Evolutionary conservation across 2,888 invertebrate genomes (phyloP).

Genomic region (Elegia similella): DNA sequence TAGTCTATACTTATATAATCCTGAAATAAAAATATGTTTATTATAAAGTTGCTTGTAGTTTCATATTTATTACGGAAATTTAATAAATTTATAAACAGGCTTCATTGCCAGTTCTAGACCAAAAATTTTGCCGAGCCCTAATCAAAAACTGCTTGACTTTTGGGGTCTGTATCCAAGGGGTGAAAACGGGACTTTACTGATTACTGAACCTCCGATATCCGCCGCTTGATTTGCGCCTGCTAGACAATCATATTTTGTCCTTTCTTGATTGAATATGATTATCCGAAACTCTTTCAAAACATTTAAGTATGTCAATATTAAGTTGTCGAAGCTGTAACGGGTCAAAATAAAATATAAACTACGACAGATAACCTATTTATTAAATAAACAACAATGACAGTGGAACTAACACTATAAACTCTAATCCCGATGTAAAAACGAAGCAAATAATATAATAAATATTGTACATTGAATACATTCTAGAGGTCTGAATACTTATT

Average conservation of each 20-base stretch:
- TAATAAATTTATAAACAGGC: too few relatives aligned
- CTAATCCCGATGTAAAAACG: constrained; percentile 38
- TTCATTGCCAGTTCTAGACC: too few relatives aligned
- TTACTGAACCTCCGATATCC: too few relatives aligned
- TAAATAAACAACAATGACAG: constrained; percentile 45
- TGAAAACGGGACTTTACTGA: too few relatives aligned
- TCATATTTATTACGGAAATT: neutral
- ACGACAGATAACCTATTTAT: constrained; percentile 12
- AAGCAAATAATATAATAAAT: constrained; percentile 46
- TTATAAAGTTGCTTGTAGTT: neutral
- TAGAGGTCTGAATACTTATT: neutral
- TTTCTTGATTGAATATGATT: too few relatives aligned
- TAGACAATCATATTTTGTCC: too few relatives aligned
- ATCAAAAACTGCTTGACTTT: too few relatives aligned
- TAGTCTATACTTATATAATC: constrained; percentile 9
- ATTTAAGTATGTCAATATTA: too few relatives aligned
- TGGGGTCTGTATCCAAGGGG: too few relatives aligned
- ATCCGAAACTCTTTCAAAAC: too few relatives aligned
- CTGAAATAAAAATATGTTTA: constrained; percentile 16
- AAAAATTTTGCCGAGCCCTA: too few relatives aligned
- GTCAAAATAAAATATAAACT: neutral
- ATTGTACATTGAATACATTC: constrained; percentile 33
- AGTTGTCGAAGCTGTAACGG: neutral
- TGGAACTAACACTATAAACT: constrained; percentile 35
- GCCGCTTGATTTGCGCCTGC: too few relatives aligned